phyloP scores from a whole-genome alignment of 2,797 vertebrate species.

The Rhinogobio ventralis region DNA sequence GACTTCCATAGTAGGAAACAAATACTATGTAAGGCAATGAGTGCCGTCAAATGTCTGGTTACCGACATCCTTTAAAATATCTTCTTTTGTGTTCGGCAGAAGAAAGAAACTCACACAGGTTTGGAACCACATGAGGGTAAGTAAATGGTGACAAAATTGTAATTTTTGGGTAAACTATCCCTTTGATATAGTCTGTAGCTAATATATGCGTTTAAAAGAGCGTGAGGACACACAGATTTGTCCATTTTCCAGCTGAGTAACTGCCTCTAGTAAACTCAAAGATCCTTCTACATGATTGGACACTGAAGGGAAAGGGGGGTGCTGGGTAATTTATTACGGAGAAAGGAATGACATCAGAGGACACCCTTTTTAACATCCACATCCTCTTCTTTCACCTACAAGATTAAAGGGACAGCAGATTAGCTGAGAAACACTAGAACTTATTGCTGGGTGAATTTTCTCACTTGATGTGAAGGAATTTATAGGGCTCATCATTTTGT shows the following conservation, averaged over 20 bases:
- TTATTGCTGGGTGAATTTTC: neutral
- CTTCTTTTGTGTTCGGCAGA: too few species aligned
- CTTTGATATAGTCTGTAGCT: neutral
- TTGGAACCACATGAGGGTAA: too few species aligned
- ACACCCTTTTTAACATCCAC: constrained; percentile 66
- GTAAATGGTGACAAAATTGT: too few species aligned
- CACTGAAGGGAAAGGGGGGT: neutral
- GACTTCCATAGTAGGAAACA: too few species aligned
- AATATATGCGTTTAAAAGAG: neutral
- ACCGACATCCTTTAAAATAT: too few species aligned
- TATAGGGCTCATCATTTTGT: neutral
- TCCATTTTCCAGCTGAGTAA: neutral
- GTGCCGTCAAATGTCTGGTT: too few species aligned
- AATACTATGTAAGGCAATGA: too few species aligned
- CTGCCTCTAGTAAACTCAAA: neutral
- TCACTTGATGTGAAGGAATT: neutral
- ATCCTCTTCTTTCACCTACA: constrained; percentile 79
- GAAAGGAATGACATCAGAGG: constrained; percentile 39
- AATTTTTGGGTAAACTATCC: too few species aligned
- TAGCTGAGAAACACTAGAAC: neutral
- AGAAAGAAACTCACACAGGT: too few species aligned
- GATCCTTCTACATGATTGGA: neutral
- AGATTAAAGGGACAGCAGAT: constrained; percentile 20
- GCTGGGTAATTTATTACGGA: neutral
- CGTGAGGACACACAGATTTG: neutral